These are phyloP conservation scores for Odontophorus gujanensis DNA, from an alignment of 2,113 vertebrate species.

Conservation along the genomic window DNA sequence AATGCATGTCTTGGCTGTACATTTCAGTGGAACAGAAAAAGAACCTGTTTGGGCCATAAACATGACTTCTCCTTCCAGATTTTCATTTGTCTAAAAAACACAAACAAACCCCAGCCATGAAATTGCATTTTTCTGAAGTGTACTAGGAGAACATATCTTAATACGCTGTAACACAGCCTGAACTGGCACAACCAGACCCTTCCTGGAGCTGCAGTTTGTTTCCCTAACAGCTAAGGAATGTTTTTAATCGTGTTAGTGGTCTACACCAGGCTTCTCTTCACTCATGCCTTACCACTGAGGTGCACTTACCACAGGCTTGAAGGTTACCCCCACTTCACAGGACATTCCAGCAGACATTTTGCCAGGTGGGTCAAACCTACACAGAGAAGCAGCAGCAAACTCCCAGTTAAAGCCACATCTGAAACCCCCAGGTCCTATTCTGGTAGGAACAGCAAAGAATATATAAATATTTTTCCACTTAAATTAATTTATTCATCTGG, in stretches of 20 bases:
- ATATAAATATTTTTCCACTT: not conserved
- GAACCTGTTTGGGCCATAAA: conserved; percentile 84
- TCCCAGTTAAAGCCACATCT: not conserved
- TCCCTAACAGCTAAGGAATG: not conserved
- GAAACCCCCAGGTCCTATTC: not conserved
- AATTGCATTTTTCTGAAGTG: not conserved
- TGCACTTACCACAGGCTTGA: conserved; percentile 88
- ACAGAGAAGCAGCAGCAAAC: not conserved
- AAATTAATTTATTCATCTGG: not conserved
- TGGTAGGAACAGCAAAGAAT: not conserved
- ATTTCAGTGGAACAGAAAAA: conserved; percentile 88
- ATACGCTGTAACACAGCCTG: not conserved
- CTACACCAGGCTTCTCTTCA: not conserved
- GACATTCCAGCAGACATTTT: conserved; percentile 89
- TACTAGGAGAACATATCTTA: not conserved
- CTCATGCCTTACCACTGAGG: not conserved
- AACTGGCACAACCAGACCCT: not conserved
- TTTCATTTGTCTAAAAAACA: conserved; percentile 83
- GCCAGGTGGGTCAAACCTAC: conserved; percentile 88
- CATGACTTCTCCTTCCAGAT: conserved; percentile 86
- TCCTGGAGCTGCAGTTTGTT: not conserved
- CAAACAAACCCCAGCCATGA: not conserved
- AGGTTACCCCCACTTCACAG: conserved; percentile 84
- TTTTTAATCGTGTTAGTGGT: not conserved
- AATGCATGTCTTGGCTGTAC: conserved; percentile 87